These are phyloP conservation scores for Pseudorasbora parva DNA, from an alignment of 2,113 vertebrate genomes.

Conservation along the genomic window DNA sequence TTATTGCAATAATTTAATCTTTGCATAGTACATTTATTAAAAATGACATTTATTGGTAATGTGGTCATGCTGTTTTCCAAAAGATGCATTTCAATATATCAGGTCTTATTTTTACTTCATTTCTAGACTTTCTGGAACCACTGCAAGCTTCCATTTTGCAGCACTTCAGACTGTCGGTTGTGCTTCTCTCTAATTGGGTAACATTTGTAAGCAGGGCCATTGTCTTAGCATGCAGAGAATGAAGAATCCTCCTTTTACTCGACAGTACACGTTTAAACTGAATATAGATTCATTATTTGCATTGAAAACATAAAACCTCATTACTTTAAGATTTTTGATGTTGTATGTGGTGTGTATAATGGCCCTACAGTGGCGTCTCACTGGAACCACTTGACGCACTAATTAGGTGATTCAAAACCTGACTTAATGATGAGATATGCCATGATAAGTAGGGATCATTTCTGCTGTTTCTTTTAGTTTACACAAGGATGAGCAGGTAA, in stretches of 20 bases:
- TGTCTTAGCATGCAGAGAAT: not conserved
- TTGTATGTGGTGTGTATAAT: not conserved
- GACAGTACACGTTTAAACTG: not conserved
- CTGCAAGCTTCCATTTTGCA: constrained; percentile 15
- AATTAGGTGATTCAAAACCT: constrained; percentile 25
- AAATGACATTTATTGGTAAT: not conserved
- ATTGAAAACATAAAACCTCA: not conserved
- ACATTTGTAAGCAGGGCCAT: not conserved
- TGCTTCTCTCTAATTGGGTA: not conserved
- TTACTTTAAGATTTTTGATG: constrained; percentile 14
- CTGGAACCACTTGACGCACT: not conserved
- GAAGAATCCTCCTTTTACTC: not conserved
- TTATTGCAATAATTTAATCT: not conserved
- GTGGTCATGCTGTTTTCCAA: not conserved
- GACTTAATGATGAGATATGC: constrained; percentile 34
- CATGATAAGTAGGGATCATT: constrained; percentile 17
- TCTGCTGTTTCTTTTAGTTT: constrained; percentile 7
- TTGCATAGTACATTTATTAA: not conserved
- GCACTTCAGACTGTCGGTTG: not conserved
- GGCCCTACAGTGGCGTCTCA: not conserved
- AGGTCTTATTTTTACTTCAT: not conserved
- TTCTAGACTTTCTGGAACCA: constrained; percentile 22
- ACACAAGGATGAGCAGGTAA: constrained; percentile 26
- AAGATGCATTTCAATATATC: not conserved
- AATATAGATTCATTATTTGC: not conserved